Evolutionary conservation across 2,888 invertebrate species (phyloP).

Genomic region (Brachynemurus nebulosus): DNA sequence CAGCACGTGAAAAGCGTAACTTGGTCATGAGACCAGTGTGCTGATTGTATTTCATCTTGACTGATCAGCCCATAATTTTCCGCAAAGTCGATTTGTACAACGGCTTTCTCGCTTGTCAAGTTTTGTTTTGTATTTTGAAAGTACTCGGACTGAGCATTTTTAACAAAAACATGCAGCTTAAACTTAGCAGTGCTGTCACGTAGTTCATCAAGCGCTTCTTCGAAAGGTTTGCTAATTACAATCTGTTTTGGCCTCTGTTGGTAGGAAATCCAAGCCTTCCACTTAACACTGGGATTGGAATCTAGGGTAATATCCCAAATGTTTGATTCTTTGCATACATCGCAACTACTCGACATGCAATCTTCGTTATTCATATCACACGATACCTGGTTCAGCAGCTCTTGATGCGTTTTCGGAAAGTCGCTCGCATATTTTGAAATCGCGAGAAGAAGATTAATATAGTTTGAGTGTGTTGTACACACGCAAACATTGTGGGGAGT

Average conservation of each 20-base stretch:
- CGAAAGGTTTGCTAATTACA: constrained; percentile 9
- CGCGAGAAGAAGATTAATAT: constrained; percentile 12
- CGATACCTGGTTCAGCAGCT: constrained; percentile 8
- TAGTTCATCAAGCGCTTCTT: constrained; percentile 7
- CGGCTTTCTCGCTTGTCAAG: constrained; percentile 8
- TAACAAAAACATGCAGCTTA: constrained; percentile 5
- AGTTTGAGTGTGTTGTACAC: constrained; percentile 18
- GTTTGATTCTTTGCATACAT: constrained; percentile 4
- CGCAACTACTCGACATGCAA: constrained; percentile 10
- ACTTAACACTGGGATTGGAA: neutral
- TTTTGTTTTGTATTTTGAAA: constrained; percentile 7
- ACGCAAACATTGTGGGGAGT: constrained; percentile 19
- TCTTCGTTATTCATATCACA: constrained; percentile 9
- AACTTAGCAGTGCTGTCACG: neutral
- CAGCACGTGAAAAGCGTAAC: constrained; percentile 6
- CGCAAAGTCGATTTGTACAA: constrained; percentile 7
- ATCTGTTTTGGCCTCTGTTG: constrained; percentile 9
- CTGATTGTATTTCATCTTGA: constrained; percentile 7
- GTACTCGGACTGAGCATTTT: constrained; percentile 8
- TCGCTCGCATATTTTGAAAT: neutral
- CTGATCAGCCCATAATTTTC: constrained; percentile 6
- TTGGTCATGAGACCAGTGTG: constrained; percentile 8
- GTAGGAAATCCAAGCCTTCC: constrained; percentile 5
- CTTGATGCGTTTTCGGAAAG: constrained; percentile 10
- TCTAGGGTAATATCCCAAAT: neutral